A percentile compares a stretch with the other conserved stretches of the same genome.
phyloP scores from a whole-genome alignment of 2,797 vertebrate species.

The Acanthopagrus latus region DNA sequence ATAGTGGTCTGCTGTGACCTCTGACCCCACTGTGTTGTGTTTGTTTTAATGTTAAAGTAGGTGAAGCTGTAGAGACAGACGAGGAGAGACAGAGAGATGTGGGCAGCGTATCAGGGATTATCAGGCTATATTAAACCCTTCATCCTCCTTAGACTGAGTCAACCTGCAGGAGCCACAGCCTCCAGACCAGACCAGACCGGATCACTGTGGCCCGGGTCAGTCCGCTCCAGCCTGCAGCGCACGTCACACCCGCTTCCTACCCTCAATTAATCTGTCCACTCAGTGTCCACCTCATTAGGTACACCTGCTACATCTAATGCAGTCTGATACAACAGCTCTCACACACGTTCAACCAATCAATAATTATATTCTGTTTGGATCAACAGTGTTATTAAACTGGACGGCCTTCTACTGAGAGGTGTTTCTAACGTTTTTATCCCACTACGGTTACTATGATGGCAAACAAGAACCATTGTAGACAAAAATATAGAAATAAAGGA shows the following conservation, averaged over 20 bases:
- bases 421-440: no score
- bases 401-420: background rate
- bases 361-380: no score
- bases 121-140: slow-evolving; percentile 62
- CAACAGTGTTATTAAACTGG: background rate
- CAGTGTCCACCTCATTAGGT: background rate
- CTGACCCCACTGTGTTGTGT: background rate
- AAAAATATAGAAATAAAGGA: no score
- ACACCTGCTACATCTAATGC: slow-evolving; percentile 1
- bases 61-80: slow-evolving; percentile 2
- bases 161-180: slow-evolving; percentile 34
- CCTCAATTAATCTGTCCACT: background rate
- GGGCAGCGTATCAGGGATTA: slow-evolving; percentile 51
- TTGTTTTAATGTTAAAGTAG: background rate
- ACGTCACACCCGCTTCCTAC: background rate
- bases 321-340: background rate
- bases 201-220: slow-evolving; percentile 1
- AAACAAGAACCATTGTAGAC: no score
- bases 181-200: slow-evolving; percentile 29
- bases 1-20: slow-evolving; percentile 16
- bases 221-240: background rate
- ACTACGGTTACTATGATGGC: no score
- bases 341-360: no score
- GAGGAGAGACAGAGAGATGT: background rate
- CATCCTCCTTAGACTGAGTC: slow-evolving; percentile 61